Evolutionary conservation across 2,888 invertebrate species (phyloP).

Genomic region (Glyphotaelius pellucidus): DNA sequence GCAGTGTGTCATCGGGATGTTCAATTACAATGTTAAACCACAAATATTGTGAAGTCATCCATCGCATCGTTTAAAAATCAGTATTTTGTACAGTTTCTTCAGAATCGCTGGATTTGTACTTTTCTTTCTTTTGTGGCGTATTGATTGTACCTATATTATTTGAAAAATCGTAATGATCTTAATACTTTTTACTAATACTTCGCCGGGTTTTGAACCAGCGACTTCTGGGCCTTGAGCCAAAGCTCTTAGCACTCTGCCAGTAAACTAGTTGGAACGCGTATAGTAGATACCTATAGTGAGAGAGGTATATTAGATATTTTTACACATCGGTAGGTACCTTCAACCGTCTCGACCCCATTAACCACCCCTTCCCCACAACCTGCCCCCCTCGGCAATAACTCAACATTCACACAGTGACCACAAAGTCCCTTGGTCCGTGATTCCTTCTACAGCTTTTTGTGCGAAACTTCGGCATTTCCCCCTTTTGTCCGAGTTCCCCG

Average conservation of each 20-base stretch:
- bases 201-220: not conserved
- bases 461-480: conserved; percentile 65
- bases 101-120: too few relatives aligned
- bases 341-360: conserved; percentile 24
- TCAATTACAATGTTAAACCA: too few relatives aligned
- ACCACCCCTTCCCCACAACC: not conserved
- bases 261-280: not conserved
- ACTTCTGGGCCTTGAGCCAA: not conserved
- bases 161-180: not conserved
- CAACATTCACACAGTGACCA: conserved; percentile 66
- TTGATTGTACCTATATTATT: not conserved
- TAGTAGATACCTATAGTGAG: not conserved
- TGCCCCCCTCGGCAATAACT: conserved; percentile 60
- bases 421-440: conserved; percentile 62
- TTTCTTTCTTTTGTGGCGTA: not conserved
- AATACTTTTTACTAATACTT: not conserved
- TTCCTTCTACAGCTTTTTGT: conserved; percentile 65
- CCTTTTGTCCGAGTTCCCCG: conserved; percentile 62
- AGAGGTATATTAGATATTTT: not conserved
- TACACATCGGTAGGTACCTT: conserved; percentile 32
- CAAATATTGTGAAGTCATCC: too few relatives aligned
- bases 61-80: too few relatives aligned
- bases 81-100: too few relatives aligned
- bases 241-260: not conserved
- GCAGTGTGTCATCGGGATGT: too few relatives aligned